Conservation (phyloP, 2,113 vertebrate genomes). For the Saguinus imperator region DNA sequence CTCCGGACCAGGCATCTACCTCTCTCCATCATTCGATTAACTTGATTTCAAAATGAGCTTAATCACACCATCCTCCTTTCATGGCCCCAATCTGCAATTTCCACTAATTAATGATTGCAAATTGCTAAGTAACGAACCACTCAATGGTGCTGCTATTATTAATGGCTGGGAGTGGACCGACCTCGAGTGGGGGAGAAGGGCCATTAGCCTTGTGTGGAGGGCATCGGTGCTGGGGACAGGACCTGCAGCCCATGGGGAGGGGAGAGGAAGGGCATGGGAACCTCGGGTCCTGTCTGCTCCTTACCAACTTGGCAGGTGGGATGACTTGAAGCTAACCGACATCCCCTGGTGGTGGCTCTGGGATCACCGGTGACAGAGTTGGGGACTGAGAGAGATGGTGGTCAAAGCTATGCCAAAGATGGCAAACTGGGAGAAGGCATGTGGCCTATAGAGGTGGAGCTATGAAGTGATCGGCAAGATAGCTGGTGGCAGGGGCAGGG, state of each 20-base stretch:
- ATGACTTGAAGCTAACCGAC: neutral
- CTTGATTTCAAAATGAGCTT: constrained; percentile 59
- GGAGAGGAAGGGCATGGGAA: neutral
- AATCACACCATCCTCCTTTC: constrained; percentile 65
- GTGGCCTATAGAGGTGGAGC: neutral
- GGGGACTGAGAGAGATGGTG: neutral
- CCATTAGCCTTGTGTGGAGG: constrained; percentile 12
- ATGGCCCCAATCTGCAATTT: constrained; percentile 59
- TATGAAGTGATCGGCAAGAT: neutral
- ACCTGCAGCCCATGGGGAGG: neutral
- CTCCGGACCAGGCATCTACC: neutral
- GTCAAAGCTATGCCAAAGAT: neutral
- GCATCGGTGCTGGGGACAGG: neutral
- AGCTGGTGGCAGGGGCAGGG: neutral
- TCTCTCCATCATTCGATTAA: constrained; percentile 53
- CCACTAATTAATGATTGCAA: constrained; percentile 71
- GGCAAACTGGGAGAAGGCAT: neutral
- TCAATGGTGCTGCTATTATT: constrained; percentile 55
- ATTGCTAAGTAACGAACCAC: constrained; percentile 65
- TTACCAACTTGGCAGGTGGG: neutral
- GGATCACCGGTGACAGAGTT: neutral
- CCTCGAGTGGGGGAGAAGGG: neutral
- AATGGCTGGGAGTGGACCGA: constrained; percentile 51
- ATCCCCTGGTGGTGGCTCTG: neutral
- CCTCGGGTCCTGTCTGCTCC: neutral